These are phyloP conservation scores for Tiliqua scincoides DNA, from an alignment of 2,113 vertebrate species.

Conservation along the genomic window DNA sequence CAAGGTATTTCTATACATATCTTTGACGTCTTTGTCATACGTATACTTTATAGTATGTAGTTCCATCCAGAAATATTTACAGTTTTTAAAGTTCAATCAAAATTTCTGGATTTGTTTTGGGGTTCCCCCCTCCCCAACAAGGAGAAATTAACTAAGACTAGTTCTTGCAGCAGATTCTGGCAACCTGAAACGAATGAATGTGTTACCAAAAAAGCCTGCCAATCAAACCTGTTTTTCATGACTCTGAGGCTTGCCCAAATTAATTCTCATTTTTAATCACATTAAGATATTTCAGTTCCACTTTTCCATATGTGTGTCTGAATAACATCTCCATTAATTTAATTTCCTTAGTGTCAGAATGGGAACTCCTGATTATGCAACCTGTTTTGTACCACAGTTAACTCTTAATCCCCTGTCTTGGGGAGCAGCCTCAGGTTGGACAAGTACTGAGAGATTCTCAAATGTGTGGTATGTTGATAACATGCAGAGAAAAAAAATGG, in stretches of 20 bases:
- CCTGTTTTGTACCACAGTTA: slow-evolving; percentile 52
- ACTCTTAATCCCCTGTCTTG: slow-evolving; percentile 59
- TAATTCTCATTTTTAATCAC: slow-evolving; percentile 56
- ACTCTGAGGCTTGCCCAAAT: slow-evolving; percentile 43
- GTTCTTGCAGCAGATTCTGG: slow-evolving; percentile 43
- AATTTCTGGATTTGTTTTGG: not conserved
- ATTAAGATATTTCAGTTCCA: slow-evolving; percentile 42
- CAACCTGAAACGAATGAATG: slow-evolving; percentile 52
- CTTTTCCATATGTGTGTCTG: slow-evolving; percentile 37
- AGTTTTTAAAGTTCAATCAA: not conserved
- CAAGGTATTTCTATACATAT: not conserved
- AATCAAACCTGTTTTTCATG: slow-evolving; percentile 39
- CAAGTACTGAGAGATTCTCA: slow-evolving; percentile 25
- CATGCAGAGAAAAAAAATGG: slow-evolving; percentile 25
- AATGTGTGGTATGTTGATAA: slow-evolving; percentile 69
- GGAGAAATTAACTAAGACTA: slow-evolving; percentile 48
- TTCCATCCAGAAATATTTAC: not conserved
- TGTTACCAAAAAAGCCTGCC: slow-evolving; percentile 39
- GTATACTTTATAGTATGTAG: not conserved
- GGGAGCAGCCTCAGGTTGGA: slow-evolving; percentile 21
- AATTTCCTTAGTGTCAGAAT: slow-evolving; percentile 31
- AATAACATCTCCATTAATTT: slow-evolving; percentile 45
- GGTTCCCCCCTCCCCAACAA: not conserved
- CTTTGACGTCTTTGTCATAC: not conserved
- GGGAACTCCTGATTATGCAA: slow-evolving; percentile 52